Percentiles rank a stretch among this genome's conserved stretches.
Conservation (phyloP, 2,888 invertebrate species). For the Busseola fusca region DNA sequence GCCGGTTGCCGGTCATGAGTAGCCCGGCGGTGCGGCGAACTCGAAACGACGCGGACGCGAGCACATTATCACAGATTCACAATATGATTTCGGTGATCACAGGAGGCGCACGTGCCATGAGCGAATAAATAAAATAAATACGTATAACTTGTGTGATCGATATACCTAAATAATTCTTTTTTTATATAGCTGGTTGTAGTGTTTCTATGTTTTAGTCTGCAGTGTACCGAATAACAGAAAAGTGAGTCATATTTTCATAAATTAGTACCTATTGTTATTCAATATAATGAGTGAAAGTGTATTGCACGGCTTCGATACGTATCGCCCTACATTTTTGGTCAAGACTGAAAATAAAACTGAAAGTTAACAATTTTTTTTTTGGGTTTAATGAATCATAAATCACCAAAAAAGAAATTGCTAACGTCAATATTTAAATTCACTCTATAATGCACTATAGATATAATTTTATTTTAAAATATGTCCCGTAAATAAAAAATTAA, state of each 20-base stretch:
- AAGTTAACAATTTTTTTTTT: background rate
- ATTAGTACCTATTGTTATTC: slow-evolving; percentile 14
- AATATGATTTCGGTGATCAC: slow-evolving; percentile 66
- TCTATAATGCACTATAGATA: background rate
- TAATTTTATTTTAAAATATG: too few species aligned
- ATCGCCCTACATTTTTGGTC: slow-evolving; percentile 1
- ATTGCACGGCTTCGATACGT: background rate
- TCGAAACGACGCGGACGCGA: slow-evolving; percentile 26
- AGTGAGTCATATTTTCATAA: slow-evolving; percentile 38
- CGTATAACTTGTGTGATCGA: slow-evolving; percentile 33
- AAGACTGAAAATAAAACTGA: background rate
- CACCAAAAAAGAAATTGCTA: background rate
- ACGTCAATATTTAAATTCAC: slow-evolving; percentile 1
- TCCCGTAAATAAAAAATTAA: too few species aligned
- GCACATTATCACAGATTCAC: slow-evolving; percentile 42
- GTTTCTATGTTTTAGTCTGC: background rate
- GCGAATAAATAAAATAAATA: slow-evolving; percentile 35
- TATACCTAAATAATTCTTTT: background rate
- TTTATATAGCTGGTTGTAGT: slow-evolving; percentile 14
- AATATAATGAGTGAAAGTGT: slow-evolving; percentile 34
- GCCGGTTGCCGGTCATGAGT: slow-evolving; percentile 21
- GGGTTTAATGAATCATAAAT: background rate
- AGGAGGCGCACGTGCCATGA: slow-evolving; percentile 63
- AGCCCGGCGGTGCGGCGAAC: slow-evolving; percentile 42
- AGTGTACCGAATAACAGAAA: slow-evolving; percentile 17